These are phyloP conservation scores for Mionectes macconnelli DNA, from an alignment of 2,113 vertebrate species.

Conservation along the genomic window DNA sequence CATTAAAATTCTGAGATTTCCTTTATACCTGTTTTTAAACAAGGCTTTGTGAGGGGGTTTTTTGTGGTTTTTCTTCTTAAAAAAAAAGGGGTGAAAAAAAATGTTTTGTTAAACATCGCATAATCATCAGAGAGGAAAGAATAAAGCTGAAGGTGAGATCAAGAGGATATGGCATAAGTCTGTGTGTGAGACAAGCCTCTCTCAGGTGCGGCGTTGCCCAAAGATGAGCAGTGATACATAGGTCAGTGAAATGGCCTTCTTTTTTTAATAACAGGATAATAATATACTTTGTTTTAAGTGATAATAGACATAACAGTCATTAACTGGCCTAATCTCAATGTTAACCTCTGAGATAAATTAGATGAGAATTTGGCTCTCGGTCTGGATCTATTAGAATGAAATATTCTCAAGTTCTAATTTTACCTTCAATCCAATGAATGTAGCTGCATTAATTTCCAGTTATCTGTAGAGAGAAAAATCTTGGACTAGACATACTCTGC, in stretches of 20 bases:
- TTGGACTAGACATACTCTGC: not conserved
- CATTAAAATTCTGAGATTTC: not conserved
- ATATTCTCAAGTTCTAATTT: not conserved
- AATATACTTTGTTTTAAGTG: not conserved
- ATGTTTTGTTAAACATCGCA: not conserved
- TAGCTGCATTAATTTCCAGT: not conserved
- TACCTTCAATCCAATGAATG: not conserved
- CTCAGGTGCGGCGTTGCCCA: not conserved
- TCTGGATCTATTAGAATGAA: not conserved
- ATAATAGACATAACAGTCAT: not conserved
- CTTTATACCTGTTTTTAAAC: not conserved
- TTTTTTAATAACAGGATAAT: not conserved
- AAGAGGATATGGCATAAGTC: not conserved
- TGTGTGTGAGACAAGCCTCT: not conserved
- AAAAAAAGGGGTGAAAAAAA: not conserved
- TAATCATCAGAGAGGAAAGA: not conserved
- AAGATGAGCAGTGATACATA: not conserved
- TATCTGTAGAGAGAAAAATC: not conserved
- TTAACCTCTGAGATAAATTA: not conserved
- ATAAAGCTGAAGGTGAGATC: not conserved
- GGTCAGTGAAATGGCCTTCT: not conserved
- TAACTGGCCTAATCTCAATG: not conserved
- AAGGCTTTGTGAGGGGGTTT: not conserved
- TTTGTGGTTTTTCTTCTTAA: not conserved
- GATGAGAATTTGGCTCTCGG: not conserved